Evolutionary conservation across 1,140 invertebrate species (phyloP), one percentile per base, ranked within the genome.

Genomic region (Drosophila nasuta): DNA sequence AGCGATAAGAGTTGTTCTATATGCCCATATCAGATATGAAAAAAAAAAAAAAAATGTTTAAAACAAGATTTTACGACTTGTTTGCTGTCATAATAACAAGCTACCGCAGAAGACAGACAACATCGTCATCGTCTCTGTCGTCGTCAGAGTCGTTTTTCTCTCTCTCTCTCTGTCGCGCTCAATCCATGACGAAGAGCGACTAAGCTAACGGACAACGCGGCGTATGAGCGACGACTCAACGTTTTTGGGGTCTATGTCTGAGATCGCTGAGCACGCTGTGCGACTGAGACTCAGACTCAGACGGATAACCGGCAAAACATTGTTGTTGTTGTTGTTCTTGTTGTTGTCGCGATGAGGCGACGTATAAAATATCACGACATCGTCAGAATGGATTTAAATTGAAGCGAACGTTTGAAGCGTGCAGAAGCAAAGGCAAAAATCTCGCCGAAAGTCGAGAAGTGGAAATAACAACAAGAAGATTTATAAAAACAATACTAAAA

Each of bases 331-430:
- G 6, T 49, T 49, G 46, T 20, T 52, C 10, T 28, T 52, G 11
- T 56, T 56, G 33, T 56, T 56, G 52, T 8, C n/a, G 5, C 35
- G 35, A 57, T 5, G 54, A 57, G 15, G 63, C 65, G 63, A 73
- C 65, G 78, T 91, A 92, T 92, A 92, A 91, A 92, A 91, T 86
- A 81, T 92, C 83, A 82, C 73, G 80, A 76, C 77, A 79, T 79
- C 70, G 74, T 91, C 86, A 92, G 87, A 92, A 91, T 81, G 83
- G 69, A 91, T 82, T 92, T 91, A 92, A 82, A 92, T 79, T 86
- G 85, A 89, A 81, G 76, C 76, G 69, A 82, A 69, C 82, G 54
- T 72, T 91, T 76, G 78, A 81, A 78, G 64, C 76, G 91, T 78
- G 75, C 86, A 92, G 75, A 91, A 83, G 68, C 72, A 17, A 45